phyloP scores from a whole-genome alignment of 1,140 invertebrate genomes.

The Globodera ellingtonae region DNA sequence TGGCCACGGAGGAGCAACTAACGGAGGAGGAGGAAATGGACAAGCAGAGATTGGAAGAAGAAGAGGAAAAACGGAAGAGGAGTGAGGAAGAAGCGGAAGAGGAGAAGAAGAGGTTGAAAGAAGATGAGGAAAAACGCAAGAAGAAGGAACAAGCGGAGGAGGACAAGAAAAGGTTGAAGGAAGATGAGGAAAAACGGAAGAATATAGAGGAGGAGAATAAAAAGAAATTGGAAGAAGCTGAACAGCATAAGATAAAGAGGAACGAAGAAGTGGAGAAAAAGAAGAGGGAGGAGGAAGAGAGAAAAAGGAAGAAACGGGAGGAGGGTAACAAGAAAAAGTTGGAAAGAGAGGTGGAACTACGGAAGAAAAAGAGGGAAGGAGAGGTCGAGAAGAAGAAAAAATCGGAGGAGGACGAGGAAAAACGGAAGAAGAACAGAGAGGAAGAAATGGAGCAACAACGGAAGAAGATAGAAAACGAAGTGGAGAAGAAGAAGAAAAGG shows the following conservation, averaged over 20 bases:
- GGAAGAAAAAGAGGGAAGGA: background rate
- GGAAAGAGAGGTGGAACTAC: background rate
- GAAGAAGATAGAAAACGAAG: background rate
- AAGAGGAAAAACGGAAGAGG: background rate
- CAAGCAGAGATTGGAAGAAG: background rate
- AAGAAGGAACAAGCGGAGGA: background rate
- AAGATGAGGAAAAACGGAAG: background rate
- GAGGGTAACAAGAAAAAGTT: background rate
- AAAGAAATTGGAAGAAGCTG: background rate
- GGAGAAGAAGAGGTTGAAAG: background rate
- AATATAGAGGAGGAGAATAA: background rate
- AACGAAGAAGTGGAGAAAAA: background rate
- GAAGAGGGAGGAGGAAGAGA: slow-evolving; percentile 1
- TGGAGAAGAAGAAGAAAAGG: background rate
- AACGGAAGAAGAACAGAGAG: background rate
- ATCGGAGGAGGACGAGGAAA: background rate
- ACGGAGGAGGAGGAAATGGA: background rate
- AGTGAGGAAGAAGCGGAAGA: background rate
- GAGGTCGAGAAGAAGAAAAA: background rate
- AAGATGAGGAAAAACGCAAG: slow-evolving; percentile 1
- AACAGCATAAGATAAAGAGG: background rate
- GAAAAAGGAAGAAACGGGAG: background rate
- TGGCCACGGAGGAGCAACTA: background rate
- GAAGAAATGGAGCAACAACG: background rate
- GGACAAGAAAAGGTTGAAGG: background rate